Conservation (phyloP, 1,140 invertebrate species). For the Sminthurinus signatus region DNA sequence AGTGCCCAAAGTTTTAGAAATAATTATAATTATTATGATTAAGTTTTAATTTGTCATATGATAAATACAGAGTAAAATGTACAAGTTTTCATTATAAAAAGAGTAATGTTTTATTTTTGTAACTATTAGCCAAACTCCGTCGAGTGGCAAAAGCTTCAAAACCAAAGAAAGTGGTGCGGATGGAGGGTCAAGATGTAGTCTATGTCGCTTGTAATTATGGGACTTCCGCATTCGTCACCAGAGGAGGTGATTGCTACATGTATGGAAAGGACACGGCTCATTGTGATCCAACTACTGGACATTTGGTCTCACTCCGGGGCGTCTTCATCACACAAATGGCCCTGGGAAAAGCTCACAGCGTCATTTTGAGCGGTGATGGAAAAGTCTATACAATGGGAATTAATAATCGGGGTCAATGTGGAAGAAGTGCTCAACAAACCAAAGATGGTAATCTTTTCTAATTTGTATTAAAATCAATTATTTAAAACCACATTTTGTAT, state of each 20-base stretch:
- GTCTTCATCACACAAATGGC: constrained; percentile 75
- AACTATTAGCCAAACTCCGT: constrained; percentile 60
- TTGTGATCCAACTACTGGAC: constrained; percentile 66
- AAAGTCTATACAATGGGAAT: constrained; percentile 92
- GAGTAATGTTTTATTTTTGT: constrained; percentile 6
- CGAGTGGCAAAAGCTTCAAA: constrained; percentile 83
- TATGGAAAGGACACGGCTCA: constrained; percentile 92
- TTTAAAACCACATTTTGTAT: too few relatives aligned
- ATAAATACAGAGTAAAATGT: too few relatives aligned
- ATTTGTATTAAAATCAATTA: neutral
- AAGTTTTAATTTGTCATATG: too few relatives aligned
- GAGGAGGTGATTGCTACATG: constrained; percentile 81
- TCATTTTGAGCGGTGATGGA: constrained; percentile 79
- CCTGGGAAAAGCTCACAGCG: constrained; percentile 90
- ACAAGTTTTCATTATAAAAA: too few relatives aligned
- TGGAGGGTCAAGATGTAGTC: constrained; percentile 75
- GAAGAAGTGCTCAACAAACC: constrained; percentile 68
- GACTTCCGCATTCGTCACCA: constrained; percentile 83
- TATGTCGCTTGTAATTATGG: constrained; percentile 89
- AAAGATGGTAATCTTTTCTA: constrained; percentile 53
- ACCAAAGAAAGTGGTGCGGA: constrained; percentile 84
- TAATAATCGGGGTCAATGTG: constrained; percentile 97
- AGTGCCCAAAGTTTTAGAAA: too few relatives aligned
- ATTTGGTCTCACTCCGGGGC: constrained; percentile 67
- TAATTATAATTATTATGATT: too few relatives aligned